Conservation (phyloP, 2,888 invertebrate genomes). For the Stenodema calcarata region DNA sequence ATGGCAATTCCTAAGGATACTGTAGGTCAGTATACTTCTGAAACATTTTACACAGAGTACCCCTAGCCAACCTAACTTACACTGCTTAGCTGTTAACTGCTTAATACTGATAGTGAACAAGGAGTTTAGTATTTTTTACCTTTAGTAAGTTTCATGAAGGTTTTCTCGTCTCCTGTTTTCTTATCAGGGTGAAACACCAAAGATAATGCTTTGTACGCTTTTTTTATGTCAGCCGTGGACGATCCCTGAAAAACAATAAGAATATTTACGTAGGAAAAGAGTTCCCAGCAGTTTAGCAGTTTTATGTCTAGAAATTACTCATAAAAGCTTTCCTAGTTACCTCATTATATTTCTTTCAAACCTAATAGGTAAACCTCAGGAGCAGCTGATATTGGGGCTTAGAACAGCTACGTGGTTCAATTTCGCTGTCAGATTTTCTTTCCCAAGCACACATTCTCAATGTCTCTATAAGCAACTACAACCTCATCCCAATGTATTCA, state of each 20-base stretch:
- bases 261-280: background rate
- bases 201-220: conserved; percentile 92
- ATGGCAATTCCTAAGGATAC: no score
- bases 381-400: no score
- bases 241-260: conserved; percentile 71
- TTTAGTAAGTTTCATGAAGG: conserved; percentile 97
- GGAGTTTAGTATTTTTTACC: conserved; percentile 64
- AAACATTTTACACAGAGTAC: background rate
- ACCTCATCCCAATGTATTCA: no score
- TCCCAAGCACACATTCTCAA: no score
- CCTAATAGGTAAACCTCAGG: no score
- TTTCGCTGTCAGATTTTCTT: no score
- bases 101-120: background rate
- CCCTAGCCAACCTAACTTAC: background rate
- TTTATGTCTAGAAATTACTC: no score
- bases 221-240: conserved; percentile 88
- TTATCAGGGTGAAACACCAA: conserved; percentile 96
- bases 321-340: no score
- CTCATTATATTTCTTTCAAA: no score
- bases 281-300: no score
- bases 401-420: no score
- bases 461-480: no score
- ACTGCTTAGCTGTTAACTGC: background rate
- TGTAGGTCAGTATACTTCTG: background rate
- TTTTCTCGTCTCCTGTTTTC: conserved; percentile 94